phyloP scores from a whole-genome alignment of 2,797 vertebrate genomes.

The Pseudochaenichthys georgianus region DNA sequence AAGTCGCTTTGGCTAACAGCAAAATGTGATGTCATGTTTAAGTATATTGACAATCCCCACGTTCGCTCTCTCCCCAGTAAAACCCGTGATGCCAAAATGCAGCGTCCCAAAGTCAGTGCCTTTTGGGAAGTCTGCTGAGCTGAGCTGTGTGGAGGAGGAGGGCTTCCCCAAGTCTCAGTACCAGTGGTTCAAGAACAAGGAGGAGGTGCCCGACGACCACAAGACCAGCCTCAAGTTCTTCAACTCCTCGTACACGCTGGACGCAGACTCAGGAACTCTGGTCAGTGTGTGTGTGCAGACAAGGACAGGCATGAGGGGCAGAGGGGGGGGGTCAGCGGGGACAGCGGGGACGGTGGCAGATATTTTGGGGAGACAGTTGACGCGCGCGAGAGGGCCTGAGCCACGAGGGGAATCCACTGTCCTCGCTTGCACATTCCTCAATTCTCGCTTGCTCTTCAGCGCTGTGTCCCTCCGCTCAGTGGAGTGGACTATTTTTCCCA shows the following conservation, averaged over 20 bases:
- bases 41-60: constrained; percentile 22
- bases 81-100: constrained; percentile 92
- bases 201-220: constrained; percentile 89
- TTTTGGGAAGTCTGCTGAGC: constrained; percentile 92
- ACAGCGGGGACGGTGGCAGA: constrained; percentile 72
- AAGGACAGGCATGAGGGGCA: constrained; percentile 62
- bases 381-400: constrained; percentile 77
- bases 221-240: constrained; percentile 88
- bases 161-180: constrained; percentile 94
- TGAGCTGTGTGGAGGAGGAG: constrained; percentile 92
- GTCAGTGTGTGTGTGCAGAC: constrained; percentile 83
- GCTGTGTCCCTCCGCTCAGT: constrained; percentile 37
- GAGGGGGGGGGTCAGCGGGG: constrained; percentile 78
- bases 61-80: constrained; percentile 86
- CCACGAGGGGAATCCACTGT: constrained; percentile 85
- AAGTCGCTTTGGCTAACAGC: too few species aligned
- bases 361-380: constrained; percentile 89
- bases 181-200: constrained; percentile 94
- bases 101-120: constrained; percentile 94
- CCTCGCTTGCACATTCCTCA: constrained; percentile 86
- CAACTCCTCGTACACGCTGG: constrained; percentile 93
- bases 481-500: background rate
- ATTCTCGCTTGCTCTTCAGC: constrained; percentile 57
- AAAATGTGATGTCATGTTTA: background rate
- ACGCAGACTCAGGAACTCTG: constrained; percentile 90